Conservation (phyloP, 2,797 vertebrate genomes). For the Amphiprion clarkii region DNA sequence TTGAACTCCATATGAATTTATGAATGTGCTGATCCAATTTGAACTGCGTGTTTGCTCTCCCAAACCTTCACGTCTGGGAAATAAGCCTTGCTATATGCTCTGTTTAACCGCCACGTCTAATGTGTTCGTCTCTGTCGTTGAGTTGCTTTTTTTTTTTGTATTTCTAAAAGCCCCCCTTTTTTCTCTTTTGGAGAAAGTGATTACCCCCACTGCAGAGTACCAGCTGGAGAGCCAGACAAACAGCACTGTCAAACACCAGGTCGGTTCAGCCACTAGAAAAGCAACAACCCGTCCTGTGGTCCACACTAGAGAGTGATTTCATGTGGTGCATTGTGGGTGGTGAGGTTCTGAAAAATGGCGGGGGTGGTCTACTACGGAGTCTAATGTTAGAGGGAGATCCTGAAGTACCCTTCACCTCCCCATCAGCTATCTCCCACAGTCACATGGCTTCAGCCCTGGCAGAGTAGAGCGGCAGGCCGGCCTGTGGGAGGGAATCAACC, state of each 20-base stretch:
- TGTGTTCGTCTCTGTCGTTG: slow-evolving; percentile 22
- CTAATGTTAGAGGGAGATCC: slow-evolving; percentile 71
- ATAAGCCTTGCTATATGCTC: slow-evolving; percentile 35
- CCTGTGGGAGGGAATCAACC: slow-evolving; percentile 77
- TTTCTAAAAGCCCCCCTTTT: slow-evolving; percentile 15
- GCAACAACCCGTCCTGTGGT: slow-evolving; percentile 28
- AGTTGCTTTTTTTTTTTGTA: not conserved
- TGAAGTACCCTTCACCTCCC: slow-evolving; percentile 69
- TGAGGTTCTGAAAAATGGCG: slow-evolving; percentile 58
- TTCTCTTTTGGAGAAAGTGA: slow-evolving; percentile 26
- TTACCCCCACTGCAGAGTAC: slow-evolving; percentile 19
- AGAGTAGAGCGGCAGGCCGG: slow-evolving; percentile 45
- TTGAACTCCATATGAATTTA: slow-evolving; percentile 60
- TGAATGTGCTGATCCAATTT: slow-evolving; percentile 69
- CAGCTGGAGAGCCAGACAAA: slow-evolving; percentile 21
- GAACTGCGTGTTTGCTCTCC: slow-evolving; percentile 57
- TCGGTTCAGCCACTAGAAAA: slow-evolving; percentile 44
- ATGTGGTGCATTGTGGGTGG: slow-evolving; percentile 68
- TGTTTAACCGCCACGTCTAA: slow-evolving; percentile 34
- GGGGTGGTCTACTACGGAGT: slow-evolving; percentile 63
- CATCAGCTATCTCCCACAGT: slow-evolving; percentile 58
- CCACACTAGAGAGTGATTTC: slow-evolving; percentile 50
- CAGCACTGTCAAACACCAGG: slow-evolving; percentile 33
- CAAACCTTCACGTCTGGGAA: slow-evolving; percentile 49
- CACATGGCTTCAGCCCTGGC: slow-evolving; percentile 49